Conservation (phyloP, 2,888 invertebrate species). For the Amorpha juglandis region DNA sequence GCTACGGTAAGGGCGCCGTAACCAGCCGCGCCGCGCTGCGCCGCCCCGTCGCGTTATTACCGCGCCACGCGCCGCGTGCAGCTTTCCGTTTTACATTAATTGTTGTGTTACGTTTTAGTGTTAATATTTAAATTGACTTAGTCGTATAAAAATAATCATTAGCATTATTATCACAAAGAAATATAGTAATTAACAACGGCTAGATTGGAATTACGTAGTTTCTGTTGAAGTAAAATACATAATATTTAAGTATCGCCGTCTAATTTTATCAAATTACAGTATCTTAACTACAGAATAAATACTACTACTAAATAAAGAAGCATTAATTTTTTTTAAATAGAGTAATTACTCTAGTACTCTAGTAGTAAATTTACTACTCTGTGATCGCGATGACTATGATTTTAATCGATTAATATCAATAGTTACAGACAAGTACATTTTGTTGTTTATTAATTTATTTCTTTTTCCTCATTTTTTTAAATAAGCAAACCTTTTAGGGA, state of each 20-base stretch:
- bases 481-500: too few species aligned
- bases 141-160: slow-evolving; percentile 9
- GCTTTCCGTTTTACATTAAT: background rate
- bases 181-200: background rate
- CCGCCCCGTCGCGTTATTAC: slow-evolving; percentile 21
- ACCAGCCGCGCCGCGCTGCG: slow-evolving; percentile 43
- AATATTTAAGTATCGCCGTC: background rate
- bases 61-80: background rate
- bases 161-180: background rate
- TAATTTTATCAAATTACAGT: background rate
- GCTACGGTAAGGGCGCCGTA: slow-evolving; percentile 61
- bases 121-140: slow-evolving; percentile 4
- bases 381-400: too few species aligned
- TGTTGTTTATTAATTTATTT: too few species aligned
- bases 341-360: too few species aligned
- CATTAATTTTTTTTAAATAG: too few species aligned
- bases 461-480: too few species aligned
- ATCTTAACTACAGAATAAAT: too few species aligned
- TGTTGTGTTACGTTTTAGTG: background rate
- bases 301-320: slow-evolving; percentile 29
- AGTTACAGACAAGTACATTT: too few species aligned
- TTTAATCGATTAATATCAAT: too few species aligned
- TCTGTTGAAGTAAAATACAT: too few species aligned
- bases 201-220: background rate
- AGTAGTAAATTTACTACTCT: too few species aligned